Evolutionary conservation across 1,140 invertebrate genomes (phyloP), one percentile per base, ranked within the genome.

Genomic region (Tetraneura akinire): DNA sequence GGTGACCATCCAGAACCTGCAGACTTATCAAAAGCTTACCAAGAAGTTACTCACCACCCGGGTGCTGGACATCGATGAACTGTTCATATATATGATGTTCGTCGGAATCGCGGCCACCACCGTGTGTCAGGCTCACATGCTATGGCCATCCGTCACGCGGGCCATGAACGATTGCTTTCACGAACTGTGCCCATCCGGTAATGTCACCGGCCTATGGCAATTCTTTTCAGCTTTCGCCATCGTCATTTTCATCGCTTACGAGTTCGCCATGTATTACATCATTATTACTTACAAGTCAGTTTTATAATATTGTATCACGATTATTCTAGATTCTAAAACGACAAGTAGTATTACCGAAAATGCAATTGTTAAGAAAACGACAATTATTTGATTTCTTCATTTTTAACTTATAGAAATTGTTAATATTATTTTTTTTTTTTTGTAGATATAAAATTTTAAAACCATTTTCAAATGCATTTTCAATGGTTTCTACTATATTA

Each of bases 51-150:
- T 74, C 18, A 6, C 29, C 49, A 53, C 51, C 29, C 71, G 71
- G 1, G 51, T 76, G 21, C 53, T 76, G 53, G 32, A 76, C 32
- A 76, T 76, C 32, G 71, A 76, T 0, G 53, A 53, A 32, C 32
- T 76, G 49, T 76, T 26, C 51, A 26, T 57, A n/a, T 76, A 76
- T 32, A 55, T 55, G 51, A 53, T 76, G n/a, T 32, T 76, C 21
- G 4, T 8, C 18, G 71, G 53, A 10, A 42, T 76, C 18, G 6
- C 3, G 16, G 71, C 71, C 53, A 57, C 71, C 18, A 3, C 42
- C 18, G 29, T 23, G 51, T 57, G 71, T 14, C 71, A 76, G n/a
- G 18, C 21, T 2, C 51, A 57, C 4, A 11, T 76, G 18, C 32
- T 57, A n/a, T 55, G 71, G 71, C 71, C 71, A 6, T 16, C 71